Base-by-base conservation (phyloP, 2,888 invertebrate genomes). In the Drosophila robusta region DNA sequence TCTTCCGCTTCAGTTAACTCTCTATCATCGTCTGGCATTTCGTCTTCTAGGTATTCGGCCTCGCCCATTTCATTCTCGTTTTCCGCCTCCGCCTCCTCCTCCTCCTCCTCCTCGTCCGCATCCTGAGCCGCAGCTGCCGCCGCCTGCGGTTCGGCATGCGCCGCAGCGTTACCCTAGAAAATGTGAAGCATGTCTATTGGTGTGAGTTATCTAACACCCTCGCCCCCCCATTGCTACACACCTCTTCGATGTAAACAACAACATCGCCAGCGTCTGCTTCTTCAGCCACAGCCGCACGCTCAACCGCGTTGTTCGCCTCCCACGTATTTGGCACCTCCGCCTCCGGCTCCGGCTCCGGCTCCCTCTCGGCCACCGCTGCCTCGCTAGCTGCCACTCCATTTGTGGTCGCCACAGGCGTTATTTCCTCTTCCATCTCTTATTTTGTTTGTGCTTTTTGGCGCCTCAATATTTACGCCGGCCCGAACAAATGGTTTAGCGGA, bases 1-100 rank as follows among this genome's bases (percentile, higher is more conserved):
- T 34, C 54, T 16, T 55, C 44, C 3, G 18, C 45, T 22, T 60
- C 61, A 34, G 42, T 55, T 7, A 50, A 18, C 6, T 65, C 65
- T 4, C 8, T 47, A n/a, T 51, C 57, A 39, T 74, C 74, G 0
- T 47, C 64, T 6, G 75, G 62, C 47, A 62, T 58, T 32, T 72
- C 80, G 18, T 76, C 76, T 14, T 86, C 83, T 5, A 86, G 64
- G 50, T 84, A 87, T 69, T 84, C 81, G 5, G 71, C 73, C 47
- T 84, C 77, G 5, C 79, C 73, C 73, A 79, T 73, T 50, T 75
- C 73, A n/a, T 67, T 66, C 0, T 70, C 73, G 7, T 46, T 56
- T 12, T 42, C 58, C 7, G 36, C 63, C 8, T 36, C 18, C 12
- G 29, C 26, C 34, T 32, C 22, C 14, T 14, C 68, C 0, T 69